These are phyloP conservation scores for Antechinus stuartii DNA, from an alignment of 2,113 vertebrate genomes.

Conservation along the genomic window DNA sequence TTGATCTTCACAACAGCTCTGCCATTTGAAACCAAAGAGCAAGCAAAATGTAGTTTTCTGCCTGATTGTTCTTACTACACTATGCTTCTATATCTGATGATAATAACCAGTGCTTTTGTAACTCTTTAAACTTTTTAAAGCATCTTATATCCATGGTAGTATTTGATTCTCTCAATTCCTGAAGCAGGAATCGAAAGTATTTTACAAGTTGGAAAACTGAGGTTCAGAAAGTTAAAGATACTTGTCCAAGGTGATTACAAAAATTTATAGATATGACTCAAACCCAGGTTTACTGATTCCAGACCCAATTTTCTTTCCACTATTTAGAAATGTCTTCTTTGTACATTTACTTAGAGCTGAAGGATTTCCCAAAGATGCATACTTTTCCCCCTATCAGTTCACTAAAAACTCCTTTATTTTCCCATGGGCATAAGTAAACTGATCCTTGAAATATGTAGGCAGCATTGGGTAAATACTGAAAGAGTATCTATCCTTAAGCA, in stretches of 20 bases:
- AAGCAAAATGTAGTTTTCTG: neutral
- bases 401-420: slow-evolving; percentile 42
- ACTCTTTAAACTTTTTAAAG: neutral
- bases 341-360: neutral
- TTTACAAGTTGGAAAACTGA: neutral
- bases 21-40: neutral
- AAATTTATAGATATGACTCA: neutral
- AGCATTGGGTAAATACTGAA: slow-evolving; percentile 68
- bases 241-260: neutral
- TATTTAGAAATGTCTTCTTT: neutral
- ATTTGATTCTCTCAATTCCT: neutral
- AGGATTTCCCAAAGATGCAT: neutral
- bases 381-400: neutral
- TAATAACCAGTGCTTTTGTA: neutral
- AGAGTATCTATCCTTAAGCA: slow-evolving; percentile 65
- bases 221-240: neutral
- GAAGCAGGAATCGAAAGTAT: neutral
- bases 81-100: neutral
- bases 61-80: neutral
- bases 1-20: neutral
- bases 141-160: neutral
- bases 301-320: neutral
- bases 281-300: neutral
- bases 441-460: slow-evolving; percentile 34
- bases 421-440: slow-evolving; percentile 66